These are phyloP conservation scores for Dromiciops gliroides DNA, from an alignment of 2,113 vertebrate species.

Conservation along the genomic window DNA sequence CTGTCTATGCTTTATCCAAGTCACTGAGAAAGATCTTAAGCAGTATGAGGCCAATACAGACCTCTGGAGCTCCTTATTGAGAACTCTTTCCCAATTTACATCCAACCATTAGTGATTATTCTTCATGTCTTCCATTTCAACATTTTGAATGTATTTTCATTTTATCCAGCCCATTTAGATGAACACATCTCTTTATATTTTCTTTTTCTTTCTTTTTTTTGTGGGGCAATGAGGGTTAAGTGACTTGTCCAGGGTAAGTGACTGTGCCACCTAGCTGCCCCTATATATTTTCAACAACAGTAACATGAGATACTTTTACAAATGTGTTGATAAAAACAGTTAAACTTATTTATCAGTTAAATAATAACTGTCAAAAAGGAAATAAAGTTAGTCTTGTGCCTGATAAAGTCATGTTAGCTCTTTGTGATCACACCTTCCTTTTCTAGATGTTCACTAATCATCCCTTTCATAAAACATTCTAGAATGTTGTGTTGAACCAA, in stretches of 20 bases:
- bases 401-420: not conserved
- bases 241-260: too few relatives aligned
- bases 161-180: not conserved
- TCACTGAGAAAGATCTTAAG: not conserved
- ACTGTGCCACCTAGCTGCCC: too few relatives aligned
- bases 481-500: too few relatives aligned
- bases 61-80: not conserved
- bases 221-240: too few relatives aligned
- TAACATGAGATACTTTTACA: not conserved
- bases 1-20: not conserved
- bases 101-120: not conserved
- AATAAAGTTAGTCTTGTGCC: not conserved
- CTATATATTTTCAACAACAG: not conserved
- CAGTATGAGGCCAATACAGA: not conserved
- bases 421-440: not conserved
- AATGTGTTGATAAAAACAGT: not conserved
- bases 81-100: not conserved
- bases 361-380: not conserved
- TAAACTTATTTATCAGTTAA: not conserved
- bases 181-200: not conserved
- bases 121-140: not conserved
- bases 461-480: too few relatives aligned
- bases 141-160: not conserved
- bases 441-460: not conserved
- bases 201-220: too few relatives aligned